A percentile compares a stretch with the other conserved stretches of the same genome.
These are phyloP conservation scores for Microcebus tavaratra DNA, from an alignment of 2,113 vertebrate species.

Conservation along the genomic window DNA sequence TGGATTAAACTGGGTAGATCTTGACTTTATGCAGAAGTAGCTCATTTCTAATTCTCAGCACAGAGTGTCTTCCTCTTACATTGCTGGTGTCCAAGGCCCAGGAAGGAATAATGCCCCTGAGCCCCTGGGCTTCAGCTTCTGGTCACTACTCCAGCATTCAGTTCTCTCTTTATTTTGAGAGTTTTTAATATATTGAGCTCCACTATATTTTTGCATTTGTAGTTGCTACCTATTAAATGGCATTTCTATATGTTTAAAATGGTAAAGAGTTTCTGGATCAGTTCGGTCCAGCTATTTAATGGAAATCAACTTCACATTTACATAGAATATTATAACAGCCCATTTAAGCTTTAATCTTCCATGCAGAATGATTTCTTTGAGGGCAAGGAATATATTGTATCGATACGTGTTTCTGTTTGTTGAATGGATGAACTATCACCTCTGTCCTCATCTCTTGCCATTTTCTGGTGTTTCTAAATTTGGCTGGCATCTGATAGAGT, in stretches of 20 bases:
- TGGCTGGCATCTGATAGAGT: slow-evolving; percentile 12
- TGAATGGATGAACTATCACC: slow-evolving; percentile 57
- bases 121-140: neutral
- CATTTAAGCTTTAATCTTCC: slow-evolving; percentile 31
- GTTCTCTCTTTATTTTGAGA: neutral
- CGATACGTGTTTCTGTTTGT: slow-evolving; percentile 53
- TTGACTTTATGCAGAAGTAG: neutral
- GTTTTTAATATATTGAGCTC: slow-evolving; percentile 13
- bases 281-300: neutral
- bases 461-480: slow-evolving; percentile 46
- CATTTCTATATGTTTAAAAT: neutral
- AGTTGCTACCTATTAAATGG: neutral
- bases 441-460: slow-evolving; percentile 35
- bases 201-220: neutral
- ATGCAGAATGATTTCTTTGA: slow-evolving; percentile 18
- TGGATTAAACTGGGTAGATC: neutral
- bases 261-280: neutral
- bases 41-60: neutral
- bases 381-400: neutral
- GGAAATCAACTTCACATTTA: slow-evolving; percentile 39
- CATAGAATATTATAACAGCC: slow-evolving; percentile 48
- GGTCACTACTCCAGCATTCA: neutral
- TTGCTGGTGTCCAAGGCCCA: neutral
- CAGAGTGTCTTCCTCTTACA: neutral
- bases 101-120: neutral